Evolutionary conservation across 2,797 vertebrate species (phyloP).

Genomic region (Microhierax caerulescens): DNA sequence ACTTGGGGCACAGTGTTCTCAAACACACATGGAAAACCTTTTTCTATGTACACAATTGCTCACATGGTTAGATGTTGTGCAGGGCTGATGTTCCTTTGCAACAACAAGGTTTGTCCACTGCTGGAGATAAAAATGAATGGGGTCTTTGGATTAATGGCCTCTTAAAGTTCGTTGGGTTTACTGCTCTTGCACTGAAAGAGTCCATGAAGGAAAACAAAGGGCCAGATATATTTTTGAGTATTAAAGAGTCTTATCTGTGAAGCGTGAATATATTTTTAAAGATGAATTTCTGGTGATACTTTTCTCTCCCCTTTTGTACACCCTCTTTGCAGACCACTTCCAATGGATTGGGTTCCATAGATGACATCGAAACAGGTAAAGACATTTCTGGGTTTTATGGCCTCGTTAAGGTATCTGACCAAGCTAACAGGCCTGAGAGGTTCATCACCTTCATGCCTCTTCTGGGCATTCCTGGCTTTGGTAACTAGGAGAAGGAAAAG

Average conservation of each 20-base stretch:
- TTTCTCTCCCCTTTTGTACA: background rate
- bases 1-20: background rate
- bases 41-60: background rate
- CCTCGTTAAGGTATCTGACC: background rate
- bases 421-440: background rate
- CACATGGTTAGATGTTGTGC: background rate
- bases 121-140: background rate
- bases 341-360: conserved; percentile 86
- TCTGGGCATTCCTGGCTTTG: background rate
- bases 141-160: background rate
- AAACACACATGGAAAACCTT: background rate
- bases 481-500: background rate
- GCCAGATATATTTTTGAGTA: background rate
- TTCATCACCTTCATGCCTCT: background rate
- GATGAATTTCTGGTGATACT: background rate
- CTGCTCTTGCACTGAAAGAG: background rate
- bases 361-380: conserved; percentile 84
- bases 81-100: background rate
- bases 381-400: background rate
- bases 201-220: background rate
- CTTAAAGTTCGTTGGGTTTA: background rate
- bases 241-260: background rate
- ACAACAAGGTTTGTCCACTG: background rate
- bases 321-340: conserved; percentile 76
- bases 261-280: background rate